phyloP scores from a whole-genome alignment of 2,113 vertebrate genomes.

The Carassius gibelio region DNA sequence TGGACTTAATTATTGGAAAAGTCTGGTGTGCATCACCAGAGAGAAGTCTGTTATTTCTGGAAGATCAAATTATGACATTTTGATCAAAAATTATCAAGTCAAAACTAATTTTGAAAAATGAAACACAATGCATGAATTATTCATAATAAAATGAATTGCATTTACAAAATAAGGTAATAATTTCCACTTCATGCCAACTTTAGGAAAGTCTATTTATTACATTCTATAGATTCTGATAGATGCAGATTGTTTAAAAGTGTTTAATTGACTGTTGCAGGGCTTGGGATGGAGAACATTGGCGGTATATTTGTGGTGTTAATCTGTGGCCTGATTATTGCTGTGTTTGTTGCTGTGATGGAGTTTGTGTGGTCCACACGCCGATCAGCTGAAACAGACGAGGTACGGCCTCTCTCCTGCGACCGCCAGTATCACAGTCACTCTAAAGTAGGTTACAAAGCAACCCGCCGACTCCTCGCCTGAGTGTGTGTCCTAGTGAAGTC shows the following conservation, averaged over 20 bases:
- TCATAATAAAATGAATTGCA: too few species aligned
- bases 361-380: constrained; percentile 89
- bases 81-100: too few species aligned
- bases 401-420: constrained; percentile 77
- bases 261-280: constrained; percentile 61
- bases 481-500: constrained; percentile 18
- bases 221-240: background rate
- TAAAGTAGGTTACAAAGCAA: constrained; percentile 77
- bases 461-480: constrained; percentile 60
- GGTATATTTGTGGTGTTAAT: constrained; percentile 91
- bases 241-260: background rate
- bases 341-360: constrained; percentile 90
- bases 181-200: background rate
- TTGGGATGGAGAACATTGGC: constrained; percentile 92
- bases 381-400: constrained; percentile 85
- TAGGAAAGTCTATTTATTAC: background rate
- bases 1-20: background rate
- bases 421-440: constrained; percentile 76
- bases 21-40: too few species aligned
- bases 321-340: constrained; percentile 88
- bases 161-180: too few species aligned
- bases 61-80: too few species aligned
- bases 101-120: too few species aligned
- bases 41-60: too few species aligned
- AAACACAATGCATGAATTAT: too few species aligned